phyloP scores from a whole-genome alignment of 2,113 vertebrate genomes.

The Ammospiza caudacuta region DNA sequence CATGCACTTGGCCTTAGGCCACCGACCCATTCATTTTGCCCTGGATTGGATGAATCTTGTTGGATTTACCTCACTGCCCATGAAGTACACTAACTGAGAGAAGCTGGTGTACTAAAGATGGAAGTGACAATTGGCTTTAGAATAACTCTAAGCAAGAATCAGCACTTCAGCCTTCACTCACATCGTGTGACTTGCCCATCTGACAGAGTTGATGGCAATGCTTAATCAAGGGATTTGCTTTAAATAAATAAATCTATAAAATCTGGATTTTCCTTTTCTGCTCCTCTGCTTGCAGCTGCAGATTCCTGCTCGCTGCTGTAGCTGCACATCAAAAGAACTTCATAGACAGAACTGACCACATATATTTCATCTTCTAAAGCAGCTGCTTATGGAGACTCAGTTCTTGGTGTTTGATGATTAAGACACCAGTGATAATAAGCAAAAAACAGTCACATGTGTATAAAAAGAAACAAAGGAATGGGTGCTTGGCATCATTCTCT shows the following conservation, averaged over 20 bases:
- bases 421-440: neutral
- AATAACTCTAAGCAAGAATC: neutral
- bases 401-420: neutral
- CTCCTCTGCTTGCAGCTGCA: neutral
- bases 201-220: neutral
- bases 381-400: neutral
- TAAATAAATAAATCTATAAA: slow-evolving; percentile 8
- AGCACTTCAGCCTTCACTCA: neutral
- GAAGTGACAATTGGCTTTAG: neutral
- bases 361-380: neutral
- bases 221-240: neutral
- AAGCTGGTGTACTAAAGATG: neutral
- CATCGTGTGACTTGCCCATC: neutral
- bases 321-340: neutral
- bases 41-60: neutral
- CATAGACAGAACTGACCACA: neutral
- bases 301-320: neutral
- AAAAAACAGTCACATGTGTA: neutral
- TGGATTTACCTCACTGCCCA: neutral
- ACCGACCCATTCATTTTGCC: neutral
- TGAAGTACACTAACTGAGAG: neutral
- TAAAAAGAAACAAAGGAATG: neutral
- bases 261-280: neutral
- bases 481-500: neutral
- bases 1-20: rapidly evolving